Evolutionary conservation across 1,140 invertebrate species (phyloP).

Genomic region (Lysiphlebus fabarum): DNA sequence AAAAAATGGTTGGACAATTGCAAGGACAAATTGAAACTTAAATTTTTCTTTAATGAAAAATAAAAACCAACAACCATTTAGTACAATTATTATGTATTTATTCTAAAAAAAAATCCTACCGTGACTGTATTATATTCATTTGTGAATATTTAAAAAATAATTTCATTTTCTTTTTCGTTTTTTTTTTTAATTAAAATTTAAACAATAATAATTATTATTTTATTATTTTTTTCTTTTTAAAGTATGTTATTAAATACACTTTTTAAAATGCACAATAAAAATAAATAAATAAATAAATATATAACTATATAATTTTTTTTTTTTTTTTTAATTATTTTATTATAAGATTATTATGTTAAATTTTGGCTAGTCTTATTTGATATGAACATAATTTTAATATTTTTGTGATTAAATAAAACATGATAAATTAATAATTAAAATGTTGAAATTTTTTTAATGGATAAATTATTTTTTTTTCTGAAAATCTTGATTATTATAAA

Average conservation of each 20-base stretch:
- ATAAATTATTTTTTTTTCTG: too few species aligned
- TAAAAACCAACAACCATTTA: neutral
- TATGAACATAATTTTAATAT: too few species aligned
- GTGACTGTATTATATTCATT: constrained; percentile 4
- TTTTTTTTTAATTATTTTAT: too few species aligned
- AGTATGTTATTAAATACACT: too few species aligned
- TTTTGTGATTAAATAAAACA: too few species aligned
- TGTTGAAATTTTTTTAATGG: too few species aligned
- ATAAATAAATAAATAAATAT: constrained; percentile 12
- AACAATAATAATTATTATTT: neutral
- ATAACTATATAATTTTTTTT: too few species aligned
- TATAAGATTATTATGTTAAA: too few species aligned
- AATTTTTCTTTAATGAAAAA: constrained; percentile 9
- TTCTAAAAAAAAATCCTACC: neutral
- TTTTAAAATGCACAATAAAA: neutral
- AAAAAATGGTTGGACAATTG: constrained; percentile 51
- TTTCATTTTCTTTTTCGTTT: neutral
- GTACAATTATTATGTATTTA: constrained; percentile 13
- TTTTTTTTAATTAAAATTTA: constrained; percentile 1
- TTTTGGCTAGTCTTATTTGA: too few species aligned
- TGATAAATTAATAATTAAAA: too few species aligned
- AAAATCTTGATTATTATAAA: too few species aligned
- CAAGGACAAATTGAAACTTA: constrained; percentile 45
- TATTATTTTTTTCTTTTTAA: neutral
- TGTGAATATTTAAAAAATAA: constrained; percentile 8